Evolutionary conservation across 2,797 vertebrate species (phyloP).

Genomic region (Eurystomus glaucurus): DNA sequence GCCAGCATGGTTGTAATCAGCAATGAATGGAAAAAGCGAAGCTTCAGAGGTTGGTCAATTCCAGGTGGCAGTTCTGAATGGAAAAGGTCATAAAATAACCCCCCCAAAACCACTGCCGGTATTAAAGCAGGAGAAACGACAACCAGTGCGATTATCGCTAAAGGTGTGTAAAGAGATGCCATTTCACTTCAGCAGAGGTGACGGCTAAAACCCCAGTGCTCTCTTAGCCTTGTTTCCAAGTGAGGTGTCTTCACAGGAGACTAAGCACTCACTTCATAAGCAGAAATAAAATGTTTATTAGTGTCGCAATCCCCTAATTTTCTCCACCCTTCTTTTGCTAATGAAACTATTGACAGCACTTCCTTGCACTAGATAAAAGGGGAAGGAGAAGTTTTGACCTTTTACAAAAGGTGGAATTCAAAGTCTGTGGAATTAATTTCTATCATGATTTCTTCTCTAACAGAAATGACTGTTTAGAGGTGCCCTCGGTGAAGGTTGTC

Average conservation of each 20-base stretch:
- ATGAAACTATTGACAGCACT: not conserved
- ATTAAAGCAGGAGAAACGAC: slow-evolving; percentile 60
- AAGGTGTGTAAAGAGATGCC: slow-evolving; percentile 67
- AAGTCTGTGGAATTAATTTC: not conserved
- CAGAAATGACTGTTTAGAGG: not conserved
- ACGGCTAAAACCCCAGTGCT: rapidly evolving
- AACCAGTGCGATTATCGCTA: slow-evolving; percentile 56
- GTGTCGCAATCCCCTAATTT: slow-evolving; percentile 64
- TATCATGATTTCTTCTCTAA: not conserved
- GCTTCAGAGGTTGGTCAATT: slow-evolving; percentile 82
- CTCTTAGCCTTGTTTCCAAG: not conserved
- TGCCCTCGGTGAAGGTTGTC: not conserved
- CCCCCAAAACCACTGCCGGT: slow-evolving; percentile 77
- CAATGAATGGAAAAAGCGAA: slow-evolving; percentile 80
- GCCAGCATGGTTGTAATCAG: slow-evolving; percentile 76
- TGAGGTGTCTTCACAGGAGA: not conserved
- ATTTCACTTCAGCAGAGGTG: not conserved
- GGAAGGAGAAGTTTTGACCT: not conserved
- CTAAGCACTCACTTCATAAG: not conserved
- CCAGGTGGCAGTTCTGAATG: slow-evolving; percentile 84
- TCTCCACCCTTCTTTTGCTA: slow-evolving; percentile 63
- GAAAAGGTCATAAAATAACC: slow-evolving; percentile 81
- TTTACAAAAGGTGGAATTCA: not conserved
- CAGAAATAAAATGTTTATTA: slow-evolving; percentile 48
- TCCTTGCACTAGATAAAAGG: not conserved